Base-by-base conservation (phyloP, 2,797 vertebrate genomes). In the Pygocentrus nattereri region DNA sequence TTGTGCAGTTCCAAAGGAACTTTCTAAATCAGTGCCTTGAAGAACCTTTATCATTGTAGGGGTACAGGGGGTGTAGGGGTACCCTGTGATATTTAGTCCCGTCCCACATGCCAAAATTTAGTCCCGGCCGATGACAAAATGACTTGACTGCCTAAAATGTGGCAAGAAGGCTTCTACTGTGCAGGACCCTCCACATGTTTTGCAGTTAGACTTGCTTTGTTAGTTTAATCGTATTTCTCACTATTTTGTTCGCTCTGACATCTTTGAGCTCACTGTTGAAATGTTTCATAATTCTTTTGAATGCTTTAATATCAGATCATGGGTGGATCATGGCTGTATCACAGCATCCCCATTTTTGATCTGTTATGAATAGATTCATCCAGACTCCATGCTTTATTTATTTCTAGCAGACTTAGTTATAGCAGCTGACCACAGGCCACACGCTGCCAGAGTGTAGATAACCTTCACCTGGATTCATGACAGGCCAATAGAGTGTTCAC, bases 401-500 rank as follows among this genome's bases (percentile, higher is more conserved):
- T 67, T 67, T 67, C 65, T 38, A 34, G 30, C 31, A 13, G 44
- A 7, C 68, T 71, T 38, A 41, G 19, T 49, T 52, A 69, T 38
- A 49, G 27, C 65, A 70, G 16, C 41, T 49, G 80, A 69, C 54
- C 44, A 5, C 44, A 52, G 41, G 30, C 30, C 65, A 34, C 34
- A 16, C 16, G 2, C 41, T 21, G 41, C 16, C 61, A 52, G 38
- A 49, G 58, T 41, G 56, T 76, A 54, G 34, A 77, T 64, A 77
- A 72, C 70, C 80, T 74, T 62, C 67, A 2, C 2, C 68, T 19
- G 11, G 49, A 38, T 78, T 78, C 61, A 78, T 74, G 75, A 78
- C 69, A 67, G 73, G 69, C 61, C 81, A 74, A 73, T 73, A 50
- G 49, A 77, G 15, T 71, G 11, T 34, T 82, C 68, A 82, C 27